A percentile compares a stretch with the other conserved stretches of the same genome.
These are phyloP conservation scores for Sandelia bainsii DNA, from an alignment of 2,797 vertebrate genomes.

Conservation along the genomic window DNA sequence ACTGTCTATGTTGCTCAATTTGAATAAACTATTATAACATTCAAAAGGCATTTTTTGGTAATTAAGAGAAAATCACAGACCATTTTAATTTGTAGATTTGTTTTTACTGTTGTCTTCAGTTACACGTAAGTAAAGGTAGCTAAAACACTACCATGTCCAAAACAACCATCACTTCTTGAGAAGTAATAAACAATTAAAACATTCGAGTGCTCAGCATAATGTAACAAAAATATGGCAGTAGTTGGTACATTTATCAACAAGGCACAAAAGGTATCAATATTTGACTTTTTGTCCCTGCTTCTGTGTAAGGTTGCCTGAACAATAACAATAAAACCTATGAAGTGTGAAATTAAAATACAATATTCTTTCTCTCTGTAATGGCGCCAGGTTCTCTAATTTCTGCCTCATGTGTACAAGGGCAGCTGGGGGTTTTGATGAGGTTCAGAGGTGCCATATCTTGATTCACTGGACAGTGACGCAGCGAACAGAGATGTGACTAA, in stretches of 20 bases:
- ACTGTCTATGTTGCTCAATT: conserved; percentile 26
- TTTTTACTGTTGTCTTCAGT: conserved; percentile 80
- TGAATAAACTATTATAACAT: conserved; percentile 45
- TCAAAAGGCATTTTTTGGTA: conserved; percentile 7
- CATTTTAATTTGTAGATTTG: conserved; percentile 58
- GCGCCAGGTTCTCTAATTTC: conserved; percentile 72
- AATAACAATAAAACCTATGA: conserved; percentile 76
- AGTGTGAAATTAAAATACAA: conserved; percentile 77
- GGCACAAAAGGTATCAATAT: conserved; percentile 88
- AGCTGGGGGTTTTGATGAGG: conserved; percentile 62
- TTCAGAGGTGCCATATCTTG: conserved; percentile 66
- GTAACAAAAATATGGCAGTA: conserved; percentile 93
- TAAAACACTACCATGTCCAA: conserved; percentile 95
- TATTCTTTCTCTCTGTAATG: conserved; percentile 76
- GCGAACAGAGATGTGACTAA: conserved; percentile 62
- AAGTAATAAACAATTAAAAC: conserved; percentile 91
- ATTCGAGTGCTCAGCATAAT: conserved; percentile 87
- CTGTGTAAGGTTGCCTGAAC: conserved; percentile 81
- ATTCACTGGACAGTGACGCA: conserved; percentile 70
- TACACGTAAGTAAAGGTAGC: conserved; percentile 89
- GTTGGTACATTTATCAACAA: conserved; percentile 91
- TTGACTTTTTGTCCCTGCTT: conserved; percentile 82
- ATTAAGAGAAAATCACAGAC: conserved; percentile 52
- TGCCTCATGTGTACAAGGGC: conserved; percentile 68
- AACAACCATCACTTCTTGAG: conserved; percentile 90